These are phyloP conservation scores for Eueremaeus valkanovi DNA, from an alignment of 2,888 invertebrate species.

Conservation along the genomic window DNA sequence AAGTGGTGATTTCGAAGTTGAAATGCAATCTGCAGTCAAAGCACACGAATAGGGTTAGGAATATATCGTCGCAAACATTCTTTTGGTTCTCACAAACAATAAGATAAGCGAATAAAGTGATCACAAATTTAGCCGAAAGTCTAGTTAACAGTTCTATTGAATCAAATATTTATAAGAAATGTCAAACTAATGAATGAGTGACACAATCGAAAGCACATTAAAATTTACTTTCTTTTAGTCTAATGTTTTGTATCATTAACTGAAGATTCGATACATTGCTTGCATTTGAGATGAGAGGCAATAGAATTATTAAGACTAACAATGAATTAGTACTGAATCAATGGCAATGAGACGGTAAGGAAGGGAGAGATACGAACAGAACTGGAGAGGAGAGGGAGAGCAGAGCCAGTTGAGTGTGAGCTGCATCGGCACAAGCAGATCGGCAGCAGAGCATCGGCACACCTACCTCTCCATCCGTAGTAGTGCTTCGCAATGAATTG, in stretches of 20 bases:
- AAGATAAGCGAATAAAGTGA: too few species aligned
- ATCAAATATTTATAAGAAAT: not conserved
- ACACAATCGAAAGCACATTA: not conserved
- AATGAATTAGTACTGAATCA: not conserved
- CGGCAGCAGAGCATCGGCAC: not conserved
- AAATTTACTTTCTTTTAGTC: not conserved
- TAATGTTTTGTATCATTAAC: not conserved
- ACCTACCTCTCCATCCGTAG: slow-evolving; percentile 27
- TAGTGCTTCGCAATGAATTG: slow-evolving; percentile 8
- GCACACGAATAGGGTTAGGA: not conserved
- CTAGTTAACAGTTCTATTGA: too few species aligned
- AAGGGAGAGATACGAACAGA: slow-evolving; percentile 6
- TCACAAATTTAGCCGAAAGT: too few species aligned
- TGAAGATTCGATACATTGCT: not conserved
- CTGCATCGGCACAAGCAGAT: not conserved
- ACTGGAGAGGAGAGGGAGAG: slow-evolving; percentile 24
- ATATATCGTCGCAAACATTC: too few species aligned
- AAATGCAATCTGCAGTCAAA: not conserved
- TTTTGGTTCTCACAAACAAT: too few species aligned
- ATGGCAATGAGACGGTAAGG: not conserved
- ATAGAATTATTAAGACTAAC: not conserved
- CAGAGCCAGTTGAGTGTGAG: not conserved
- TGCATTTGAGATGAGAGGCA: not conserved
- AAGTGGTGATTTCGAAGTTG: not conserved
- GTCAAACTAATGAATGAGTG: not conserved